These are phyloP conservation scores for Platysternon megacephalum DNA, from an alignment of 2,113 vertebrate genomes.

Conservation along the genomic window DNA sequence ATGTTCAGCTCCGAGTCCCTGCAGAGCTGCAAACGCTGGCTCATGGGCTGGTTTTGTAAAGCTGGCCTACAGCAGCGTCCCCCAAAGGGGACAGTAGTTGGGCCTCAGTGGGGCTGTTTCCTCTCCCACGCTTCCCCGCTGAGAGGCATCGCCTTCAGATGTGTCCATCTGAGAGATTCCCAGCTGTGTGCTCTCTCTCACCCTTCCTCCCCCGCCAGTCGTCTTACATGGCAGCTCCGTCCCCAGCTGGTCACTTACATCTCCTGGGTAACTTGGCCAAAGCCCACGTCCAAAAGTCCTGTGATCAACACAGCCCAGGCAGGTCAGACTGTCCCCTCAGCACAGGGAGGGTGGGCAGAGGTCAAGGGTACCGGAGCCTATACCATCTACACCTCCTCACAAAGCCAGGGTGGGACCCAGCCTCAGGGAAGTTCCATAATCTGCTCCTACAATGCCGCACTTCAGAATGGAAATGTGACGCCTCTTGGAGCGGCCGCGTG, in stretches of 20 bases:
- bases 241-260: neutral
- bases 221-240: neutral
- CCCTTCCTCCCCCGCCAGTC: neutral
- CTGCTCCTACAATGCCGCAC: neutral
- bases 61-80: neutral
- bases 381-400: neutral
- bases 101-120: neutral
- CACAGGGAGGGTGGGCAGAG: neutral
- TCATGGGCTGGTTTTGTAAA: neutral
- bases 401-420: neutral
- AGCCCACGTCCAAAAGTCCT: neutral
- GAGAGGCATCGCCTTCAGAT: neutral
- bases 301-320: neutral
- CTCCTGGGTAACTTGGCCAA: neutral
- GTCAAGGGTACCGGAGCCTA: neutral
- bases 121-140: neutral
- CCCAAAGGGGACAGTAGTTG: neutral
- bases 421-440: fast-evolving
- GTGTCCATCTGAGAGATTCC: neutral
- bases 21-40: neutral
- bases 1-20: neutral
- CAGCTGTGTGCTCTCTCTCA: neutral
- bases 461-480: neutral
- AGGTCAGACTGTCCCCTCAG: neutral
- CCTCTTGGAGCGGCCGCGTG: fast-evolving